Percentiles rank a stretch among this genome's conserved stretches.
Conservation (phyloP, 1,140 invertebrate genomes). For the Bombyx mandarina region DNA sequence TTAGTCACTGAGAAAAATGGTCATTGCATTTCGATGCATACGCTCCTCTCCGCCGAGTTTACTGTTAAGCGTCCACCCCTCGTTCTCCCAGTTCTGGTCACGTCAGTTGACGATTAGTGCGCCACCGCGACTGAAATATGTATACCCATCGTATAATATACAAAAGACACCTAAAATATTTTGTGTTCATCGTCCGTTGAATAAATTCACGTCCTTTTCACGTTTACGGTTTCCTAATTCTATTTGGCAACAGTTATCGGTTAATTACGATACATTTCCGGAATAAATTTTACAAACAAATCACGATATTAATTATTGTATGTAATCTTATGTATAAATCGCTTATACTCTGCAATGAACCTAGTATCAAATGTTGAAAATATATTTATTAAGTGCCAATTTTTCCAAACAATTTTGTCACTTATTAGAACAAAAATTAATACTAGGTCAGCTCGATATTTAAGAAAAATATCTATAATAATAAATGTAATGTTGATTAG, state of each 20-base stretch:
- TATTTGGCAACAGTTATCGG: no score
- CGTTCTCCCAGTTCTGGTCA: conserved; percentile 64
- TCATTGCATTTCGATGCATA: conserved; percentile 65
- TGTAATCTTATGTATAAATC: no score
- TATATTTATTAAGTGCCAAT: not conserved
- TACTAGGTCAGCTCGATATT: not conserved
- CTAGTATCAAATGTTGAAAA: not conserved
- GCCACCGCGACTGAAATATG: conserved; percentile 67
- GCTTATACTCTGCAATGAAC: no score
- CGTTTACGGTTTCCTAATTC: no score
- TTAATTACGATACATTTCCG: no score
- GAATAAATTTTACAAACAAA: no score
- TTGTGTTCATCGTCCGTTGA: conserved; percentile 51
- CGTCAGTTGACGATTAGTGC: conserved; percentile 67
- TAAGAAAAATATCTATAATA: not conserved
- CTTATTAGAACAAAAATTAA: not conserved
- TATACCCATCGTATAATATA: conserved; percentile 37
- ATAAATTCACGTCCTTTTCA: conserved; percentile 43
- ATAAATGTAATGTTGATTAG: no score
- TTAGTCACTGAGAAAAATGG: conserved; percentile 35
- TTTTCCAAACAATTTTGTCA: not conserved
- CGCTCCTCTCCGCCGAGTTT: conserved; percentile 36
- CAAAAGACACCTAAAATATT: conserved; percentile 18
- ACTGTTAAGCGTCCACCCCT: conserved; percentile 51
- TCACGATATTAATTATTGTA: no score